phyloP scores from a whole-genome alignment of 2,888 invertebrate species.

The Tetragonisca angustula region DNA sequence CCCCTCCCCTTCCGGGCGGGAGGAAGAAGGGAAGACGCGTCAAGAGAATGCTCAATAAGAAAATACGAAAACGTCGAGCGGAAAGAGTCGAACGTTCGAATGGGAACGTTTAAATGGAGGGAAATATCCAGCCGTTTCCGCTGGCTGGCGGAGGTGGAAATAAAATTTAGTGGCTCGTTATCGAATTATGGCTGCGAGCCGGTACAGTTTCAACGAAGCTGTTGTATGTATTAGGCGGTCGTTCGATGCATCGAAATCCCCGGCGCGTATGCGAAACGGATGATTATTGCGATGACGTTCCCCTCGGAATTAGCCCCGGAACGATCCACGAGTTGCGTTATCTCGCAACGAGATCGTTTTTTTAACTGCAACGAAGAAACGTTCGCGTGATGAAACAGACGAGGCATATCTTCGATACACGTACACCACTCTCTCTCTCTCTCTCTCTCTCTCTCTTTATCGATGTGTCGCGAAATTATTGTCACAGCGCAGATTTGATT shows the following conservation, averaged over 20 bases:
- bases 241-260: conserved; percentile 32
- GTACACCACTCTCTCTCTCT: neutral
- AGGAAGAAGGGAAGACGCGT: neutral
- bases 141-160: neutral
- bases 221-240: conserved; percentile 14
- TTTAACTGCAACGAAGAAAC: neutral
- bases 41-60: neutral
- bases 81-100: neutral
- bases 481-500: too few relatives aligned
- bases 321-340: neutral
- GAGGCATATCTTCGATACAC: neutral
- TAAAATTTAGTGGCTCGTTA: conserved; percentile 27
- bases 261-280: conserved; percentile 11
- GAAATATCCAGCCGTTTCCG: neutral
- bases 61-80: neutral
- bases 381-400: neutral
- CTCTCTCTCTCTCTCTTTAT: too few relatives aligned
- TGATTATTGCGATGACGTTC: conserved; percentile 27
- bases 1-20: neutral
- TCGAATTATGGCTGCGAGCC: conserved; percentile 33
- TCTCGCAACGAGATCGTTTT: neutral
- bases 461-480: neutral
- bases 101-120: neutral
- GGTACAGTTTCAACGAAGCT: conserved; percentile 24
- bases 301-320: conserved; percentile 22